phyloP scores from a whole-genome alignment of 2,797 vertebrate species.

The Lycodopsis pacificus region DNA sequence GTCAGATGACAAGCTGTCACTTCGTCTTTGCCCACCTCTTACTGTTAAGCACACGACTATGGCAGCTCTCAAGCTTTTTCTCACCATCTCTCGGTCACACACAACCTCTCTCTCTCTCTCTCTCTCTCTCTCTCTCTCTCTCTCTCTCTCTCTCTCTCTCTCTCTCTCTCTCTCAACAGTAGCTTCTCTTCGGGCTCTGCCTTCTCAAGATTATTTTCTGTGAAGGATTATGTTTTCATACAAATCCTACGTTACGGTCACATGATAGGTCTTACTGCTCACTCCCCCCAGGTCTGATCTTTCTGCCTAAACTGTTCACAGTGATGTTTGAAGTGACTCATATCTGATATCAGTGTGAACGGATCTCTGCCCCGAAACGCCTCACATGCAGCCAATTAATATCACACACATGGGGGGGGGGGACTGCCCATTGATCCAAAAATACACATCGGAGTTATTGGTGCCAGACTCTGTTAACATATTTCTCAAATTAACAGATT shows the following conservation, averaged over 20 bases:
- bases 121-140: background rate
- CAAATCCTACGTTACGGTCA: background rate
- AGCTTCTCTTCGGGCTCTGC: constrained; percentile 17
- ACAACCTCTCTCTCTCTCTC: background rate
- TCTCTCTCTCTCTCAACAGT: background rate
- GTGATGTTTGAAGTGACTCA: background rate
- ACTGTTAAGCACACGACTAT: constrained; percentile 21
- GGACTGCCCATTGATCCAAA: background rate
- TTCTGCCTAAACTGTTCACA: background rate
- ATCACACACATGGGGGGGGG: background rate
- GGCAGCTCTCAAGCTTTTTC: constrained; percentile 36
- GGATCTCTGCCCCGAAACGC: background rate
- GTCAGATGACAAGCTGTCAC: constrained; percentile 60
- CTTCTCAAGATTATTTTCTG: constrained; percentile 27
- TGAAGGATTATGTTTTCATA: constrained; percentile 24
- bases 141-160: constrained; percentile 7
- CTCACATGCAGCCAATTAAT: background rate
- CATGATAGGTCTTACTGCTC: background rate
- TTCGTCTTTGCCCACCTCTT: constrained; percentile 47
- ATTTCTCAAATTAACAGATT: background rate
- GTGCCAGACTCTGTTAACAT: background rate
- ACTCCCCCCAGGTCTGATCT: background rate
- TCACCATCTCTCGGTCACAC: constrained; percentile 17
- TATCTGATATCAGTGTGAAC: background rate
- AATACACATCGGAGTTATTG: background rate